These are phyloP conservation scores for Strix occidentalis DNA, from an alignment of 2,797 vertebrate genomes.

Conservation along the genomic window DNA sequence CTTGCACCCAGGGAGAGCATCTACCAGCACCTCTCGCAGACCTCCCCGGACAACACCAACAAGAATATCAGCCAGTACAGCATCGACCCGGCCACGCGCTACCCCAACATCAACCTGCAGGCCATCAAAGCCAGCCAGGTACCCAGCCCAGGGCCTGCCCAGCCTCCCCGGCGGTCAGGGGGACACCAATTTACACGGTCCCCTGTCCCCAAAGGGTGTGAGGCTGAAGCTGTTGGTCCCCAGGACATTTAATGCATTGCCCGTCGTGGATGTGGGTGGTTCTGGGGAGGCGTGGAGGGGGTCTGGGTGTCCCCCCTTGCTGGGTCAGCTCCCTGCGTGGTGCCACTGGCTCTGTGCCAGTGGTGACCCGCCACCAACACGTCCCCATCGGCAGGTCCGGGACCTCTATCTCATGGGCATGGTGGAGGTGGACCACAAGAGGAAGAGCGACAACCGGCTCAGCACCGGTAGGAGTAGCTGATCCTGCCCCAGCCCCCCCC, in stretches of 20 bases:
- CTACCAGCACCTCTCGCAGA: conserved; percentile 92
- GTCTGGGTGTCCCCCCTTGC: background rate
- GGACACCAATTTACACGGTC: accelerated
- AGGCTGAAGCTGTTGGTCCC: background rate
- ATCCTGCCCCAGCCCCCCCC: background rate
- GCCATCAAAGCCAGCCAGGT: conserved; percentile 88
- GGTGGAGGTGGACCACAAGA: conserved; percentile 54
- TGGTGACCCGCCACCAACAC: background rate
- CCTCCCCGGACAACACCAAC: conserved; percentile 90
- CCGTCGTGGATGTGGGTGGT: accelerated
- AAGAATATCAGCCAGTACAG: conserved; percentile 86
- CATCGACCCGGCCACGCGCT: conserved; percentile 88
- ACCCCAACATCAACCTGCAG: conserved; percentile 85
- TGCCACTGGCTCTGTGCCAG: background rate
- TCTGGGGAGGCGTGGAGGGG: background rate
- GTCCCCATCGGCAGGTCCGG: conserved; percentile 76
- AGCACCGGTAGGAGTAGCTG: conserved; percentile 12
- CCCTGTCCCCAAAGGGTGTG: background rate
- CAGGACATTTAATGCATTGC: background rate
- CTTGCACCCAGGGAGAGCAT: conserved; percentile 84
- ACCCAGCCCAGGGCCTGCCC: background rate
- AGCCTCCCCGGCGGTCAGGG: background rate
- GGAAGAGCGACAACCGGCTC: background rate
- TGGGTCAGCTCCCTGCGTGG: accelerated
- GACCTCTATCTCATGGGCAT: conserved; percentile 71